A percentile compares a stretch with the other conserved stretches of the same genome.
These are phyloP conservation scores for Eupelmus urozonus DNA, from an alignment of 2,888 invertebrate species.

Conservation along the genomic window DNA sequence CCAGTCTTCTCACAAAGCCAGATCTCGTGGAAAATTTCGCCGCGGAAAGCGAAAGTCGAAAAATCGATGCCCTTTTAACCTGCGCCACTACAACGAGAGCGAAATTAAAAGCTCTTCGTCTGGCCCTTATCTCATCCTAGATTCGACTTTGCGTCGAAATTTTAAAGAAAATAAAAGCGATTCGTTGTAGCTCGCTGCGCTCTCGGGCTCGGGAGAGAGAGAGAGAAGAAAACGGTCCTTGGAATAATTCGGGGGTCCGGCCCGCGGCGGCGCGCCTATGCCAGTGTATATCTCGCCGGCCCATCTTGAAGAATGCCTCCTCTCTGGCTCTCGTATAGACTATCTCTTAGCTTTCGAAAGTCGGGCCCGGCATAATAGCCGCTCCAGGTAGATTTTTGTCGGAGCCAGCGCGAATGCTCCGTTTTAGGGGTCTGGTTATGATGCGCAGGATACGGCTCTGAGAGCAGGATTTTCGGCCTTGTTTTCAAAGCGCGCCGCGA, in stretches of 20 bases:
- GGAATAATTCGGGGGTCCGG: not conserved
- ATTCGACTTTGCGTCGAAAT: too few species aligned
- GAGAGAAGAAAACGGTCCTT: not conserved
- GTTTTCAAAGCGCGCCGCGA: too few species aligned
- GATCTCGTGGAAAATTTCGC: not conserved
- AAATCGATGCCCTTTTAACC: not conserved
- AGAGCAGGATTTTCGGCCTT: too few species aligned
- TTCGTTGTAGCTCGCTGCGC: not conserved
- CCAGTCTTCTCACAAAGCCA: too few species aligned
- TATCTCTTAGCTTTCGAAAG: conserved; percentile 23
- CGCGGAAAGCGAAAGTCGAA: too few species aligned
- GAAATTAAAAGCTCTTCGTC: too few species aligned
- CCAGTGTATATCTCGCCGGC: conserved; percentile 5
- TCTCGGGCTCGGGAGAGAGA: not conserved
- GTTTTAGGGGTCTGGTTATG: not conserved
- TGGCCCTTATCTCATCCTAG: too few species aligned
- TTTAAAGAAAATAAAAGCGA: conserved; percentile 14
- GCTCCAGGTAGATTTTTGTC: conserved; percentile 23
- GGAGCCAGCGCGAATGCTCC: conserved; percentile 9
- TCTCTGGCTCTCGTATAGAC: conserved; percentile 9
- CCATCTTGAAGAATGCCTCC: conserved; percentile 35
- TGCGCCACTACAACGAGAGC: too few species aligned
- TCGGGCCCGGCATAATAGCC: conserved; percentile 1
- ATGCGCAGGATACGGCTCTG: too few species aligned
- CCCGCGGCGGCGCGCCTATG: not conserved